phyloP scores from a whole-genome alignment of 2,888 invertebrate species.

The Vesta saturnalis region DNA sequence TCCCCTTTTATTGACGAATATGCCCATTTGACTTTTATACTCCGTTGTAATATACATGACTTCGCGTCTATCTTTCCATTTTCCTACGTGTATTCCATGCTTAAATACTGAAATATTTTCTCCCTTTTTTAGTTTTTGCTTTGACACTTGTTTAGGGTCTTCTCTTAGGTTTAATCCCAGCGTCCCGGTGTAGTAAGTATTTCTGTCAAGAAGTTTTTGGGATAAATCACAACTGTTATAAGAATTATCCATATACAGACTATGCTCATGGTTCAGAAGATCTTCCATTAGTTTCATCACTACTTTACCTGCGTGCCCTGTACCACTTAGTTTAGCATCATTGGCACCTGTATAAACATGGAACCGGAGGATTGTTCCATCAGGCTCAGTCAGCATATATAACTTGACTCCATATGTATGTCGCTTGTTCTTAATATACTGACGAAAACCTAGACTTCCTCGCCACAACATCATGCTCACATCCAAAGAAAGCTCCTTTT shows the following conservation, averaged over 20 bases:
- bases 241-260: background rate
- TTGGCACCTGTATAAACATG: too few species aligned
- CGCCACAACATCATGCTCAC: slow-evolving; percentile 50
- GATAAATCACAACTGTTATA: background rate
- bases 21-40: background rate
- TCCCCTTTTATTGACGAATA: too few species aligned
- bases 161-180: too few species aligned
- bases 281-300: slow-evolving; percentile 40
- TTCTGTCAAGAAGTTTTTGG: slow-evolving; percentile 25
- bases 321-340: slow-evolving; percentile 41
- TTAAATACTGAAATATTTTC: background rate
- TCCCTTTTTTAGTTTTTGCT: slow-evolving; percentile 35
- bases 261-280: slow-evolving; percentile 37
- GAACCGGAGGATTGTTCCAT: too few species aligned
- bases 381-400: slow-evolving; percentile 40
- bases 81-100: too few species aligned
- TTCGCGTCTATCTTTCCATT: too few species aligned
- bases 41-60: background rate
- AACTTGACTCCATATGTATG: slow-evolving; percentile 50
- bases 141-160: slow-evolving; percentile 36
- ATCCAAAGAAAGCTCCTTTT: slow-evolving; percentile 33
- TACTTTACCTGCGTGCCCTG: slow-evolving; percentile 44
- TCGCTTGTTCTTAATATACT: slow-evolving; percentile 48
- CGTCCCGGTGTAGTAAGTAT: slow-evolving; percentile 43
- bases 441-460: slow-evolving; percentile 49